Base-by-base conservation (phyloP, 2,888 invertebrate species). In the Malachius bipustulatus region DNA sequence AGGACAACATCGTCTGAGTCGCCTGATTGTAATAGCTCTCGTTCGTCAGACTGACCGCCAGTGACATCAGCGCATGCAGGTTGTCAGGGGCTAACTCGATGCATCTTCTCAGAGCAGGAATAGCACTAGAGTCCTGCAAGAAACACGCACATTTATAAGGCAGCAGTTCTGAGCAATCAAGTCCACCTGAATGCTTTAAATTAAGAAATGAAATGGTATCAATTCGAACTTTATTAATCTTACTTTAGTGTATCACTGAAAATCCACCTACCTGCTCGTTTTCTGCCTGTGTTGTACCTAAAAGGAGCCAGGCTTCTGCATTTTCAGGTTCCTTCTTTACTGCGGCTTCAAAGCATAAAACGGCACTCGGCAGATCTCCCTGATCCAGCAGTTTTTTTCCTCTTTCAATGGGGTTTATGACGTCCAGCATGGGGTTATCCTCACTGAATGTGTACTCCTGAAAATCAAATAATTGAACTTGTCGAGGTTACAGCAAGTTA, bases 21-120 rank as follows among this genome's bases (percentile, higher is more conserved):
- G 97, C 96, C 62, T 84, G 84, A 51, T 81, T 82, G 47, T 90
- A 84, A 60, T 87, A 77, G 43, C 85, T 88, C 67, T 98, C 98
- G 64, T 98, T 98, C 4, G 97, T 93, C 52, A 90, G 91, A 47
- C 90, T 88, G 11, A 93, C 89, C 19, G 94, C 89, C 35, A 97
- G 65, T 1, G 88, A 79, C 75, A 96, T 85, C 35, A 93, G 70
- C 0, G 90, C 94, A 43, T 74, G 73, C 32, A 82, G 64, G 60
- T 93, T 90, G 6, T 71, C 68, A 0, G 89, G 82, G 41, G 87
- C 77, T 35, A 96, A 57, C 37, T 76, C 71, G 31, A 91, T 57
- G 38, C 91, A 90, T 60, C 78, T 82, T 55, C 82, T 84, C 16
- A 97, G 67, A 0, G 97, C 97, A 30, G 84, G 77, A 50, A 98